These are phyloP conservation scores for Oncorhynchus masou DNA, from an alignment of 2,113 vertebrate genomes.

Conservation along the genomic window DNA sequence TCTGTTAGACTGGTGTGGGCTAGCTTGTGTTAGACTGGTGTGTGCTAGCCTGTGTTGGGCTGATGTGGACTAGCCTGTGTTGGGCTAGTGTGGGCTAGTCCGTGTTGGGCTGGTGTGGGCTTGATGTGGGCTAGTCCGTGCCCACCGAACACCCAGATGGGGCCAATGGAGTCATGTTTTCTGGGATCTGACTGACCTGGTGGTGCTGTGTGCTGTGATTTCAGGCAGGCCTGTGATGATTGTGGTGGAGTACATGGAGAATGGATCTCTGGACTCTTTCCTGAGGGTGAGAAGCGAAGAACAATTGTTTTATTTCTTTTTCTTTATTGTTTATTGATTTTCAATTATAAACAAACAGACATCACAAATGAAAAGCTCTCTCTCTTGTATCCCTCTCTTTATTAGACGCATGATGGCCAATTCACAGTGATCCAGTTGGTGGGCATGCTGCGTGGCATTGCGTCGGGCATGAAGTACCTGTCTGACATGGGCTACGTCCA, in stretches of 20 bases:
- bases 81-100: too few species aligned
- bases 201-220: constrained; percentile 60
- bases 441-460: constrained; percentile 96
- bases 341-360: background rate
- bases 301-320: background rate
- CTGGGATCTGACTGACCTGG: background rate
- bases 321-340: background rate
- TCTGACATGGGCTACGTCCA: constrained; percentile 99
- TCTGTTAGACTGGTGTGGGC: too few species aligned
- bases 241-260: constrained; percentile 96
- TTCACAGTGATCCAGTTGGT: constrained; percentile 98
- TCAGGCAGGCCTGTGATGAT: constrained; percentile 96
- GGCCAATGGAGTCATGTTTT: too few species aligned
- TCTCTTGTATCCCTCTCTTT: background rate
- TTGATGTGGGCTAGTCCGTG: constrained; percentile 83
- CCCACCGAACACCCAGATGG: too few species aligned
- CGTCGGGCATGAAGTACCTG: constrained; percentile 97
- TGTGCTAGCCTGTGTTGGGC: too few species aligned
- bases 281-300: constrained; percentile 81
- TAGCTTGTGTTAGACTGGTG: too few species aligned
- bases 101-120: constrained; percentile 24
- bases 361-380: background rate
- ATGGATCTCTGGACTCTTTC: constrained; percentile 94
- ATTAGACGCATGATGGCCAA: constrained; percentile 82
- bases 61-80: too few species aligned